Evolutionary conservation across 53 echinoderm and acorn worm species (phyloP), one percentile per base, ranked within the genome.

Genomic region (Crossaster papposus): DNA sequence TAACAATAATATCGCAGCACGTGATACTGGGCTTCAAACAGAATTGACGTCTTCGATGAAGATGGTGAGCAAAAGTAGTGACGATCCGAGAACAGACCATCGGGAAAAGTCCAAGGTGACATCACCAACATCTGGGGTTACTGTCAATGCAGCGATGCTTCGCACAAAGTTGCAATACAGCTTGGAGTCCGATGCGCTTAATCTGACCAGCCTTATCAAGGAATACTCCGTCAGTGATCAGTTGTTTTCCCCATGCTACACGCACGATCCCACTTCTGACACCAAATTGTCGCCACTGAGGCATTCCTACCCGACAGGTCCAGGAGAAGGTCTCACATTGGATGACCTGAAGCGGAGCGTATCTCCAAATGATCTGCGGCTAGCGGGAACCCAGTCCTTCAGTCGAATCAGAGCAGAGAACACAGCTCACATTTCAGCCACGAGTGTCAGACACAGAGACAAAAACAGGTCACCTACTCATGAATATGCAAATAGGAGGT

Each of bases 241-340:
- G 36, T 54, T 82, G 11, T 38, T 64, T 65, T 65, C 30, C 23
- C 82, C 65, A 38, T 4, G 37, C 36, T 0, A 36, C 26, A 26
- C 22, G 23, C 14, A 44, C 20, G 82, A 82, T 82, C 68, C 82
- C 38, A 65, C 70, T 23, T 12, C 68, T 65, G 65, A 35, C 50
- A 82, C 68, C 82, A 38, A 82, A 29, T 1, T 82, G 24, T 82
- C 82, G 5, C 68, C 65, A 4, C 68, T 50, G 38, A 36, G 68
- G 54, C 82, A 82, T 65, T 65, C 82, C 38, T 68, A 82, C 29
- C 82, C 82, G 11, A 38, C 23, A 82, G 44, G 82, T 65, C 82
- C 36, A 24, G 68, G 68, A 33, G 23, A 33, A 5, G 36, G 10
- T 15, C 82, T 82, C 13, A 64, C 64, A 35, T n/a, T 64, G 20